Evolutionary conservation across 2,113 vertebrate species (phyloP).

Genomic region (Aleadryas rufinucha): DNA sequence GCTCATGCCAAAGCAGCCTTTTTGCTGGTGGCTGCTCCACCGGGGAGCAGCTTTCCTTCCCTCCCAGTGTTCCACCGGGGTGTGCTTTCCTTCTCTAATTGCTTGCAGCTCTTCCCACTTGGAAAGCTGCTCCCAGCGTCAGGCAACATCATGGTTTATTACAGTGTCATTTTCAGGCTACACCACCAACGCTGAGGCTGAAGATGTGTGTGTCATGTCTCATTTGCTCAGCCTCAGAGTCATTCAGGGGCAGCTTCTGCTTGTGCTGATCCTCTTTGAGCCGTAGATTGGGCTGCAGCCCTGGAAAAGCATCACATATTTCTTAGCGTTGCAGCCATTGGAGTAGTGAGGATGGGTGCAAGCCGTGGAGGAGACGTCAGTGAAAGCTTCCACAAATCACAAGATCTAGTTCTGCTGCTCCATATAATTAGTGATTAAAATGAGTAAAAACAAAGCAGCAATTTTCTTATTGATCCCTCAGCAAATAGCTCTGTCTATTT

Average conservation of each 20-base stretch:
- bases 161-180: slow-evolving; percentile 15
- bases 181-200: neutral
- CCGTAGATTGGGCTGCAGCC: neutral
- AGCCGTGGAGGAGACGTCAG: neutral
- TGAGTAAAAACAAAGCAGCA: slow-evolving; percentile 44
- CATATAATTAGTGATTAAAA: neutral
- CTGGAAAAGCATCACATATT: neutral
- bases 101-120: neutral
- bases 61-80: accelerated
- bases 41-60: neutral
- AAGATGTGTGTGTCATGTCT: neutral
- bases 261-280: neutral
- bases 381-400: neutral
- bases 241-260: neutral
- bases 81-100: neutral
- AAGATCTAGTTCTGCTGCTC: neutral
- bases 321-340: neutral
- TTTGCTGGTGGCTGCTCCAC: neutral
- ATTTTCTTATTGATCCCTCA: slow-evolving; percentile 45
- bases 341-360: neutral
- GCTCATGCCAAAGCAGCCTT: neutral
- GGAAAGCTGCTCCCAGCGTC: neutral
- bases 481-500: slow-evolving; percentile 51
- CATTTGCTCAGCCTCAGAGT: neutral
- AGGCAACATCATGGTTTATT: neutral